Evolutionary conservation across 2,113 vertebrate genomes (phyloP), one percentile per base, ranked within the genome.

Genomic region (Theristicus caerulescens): DNA sequence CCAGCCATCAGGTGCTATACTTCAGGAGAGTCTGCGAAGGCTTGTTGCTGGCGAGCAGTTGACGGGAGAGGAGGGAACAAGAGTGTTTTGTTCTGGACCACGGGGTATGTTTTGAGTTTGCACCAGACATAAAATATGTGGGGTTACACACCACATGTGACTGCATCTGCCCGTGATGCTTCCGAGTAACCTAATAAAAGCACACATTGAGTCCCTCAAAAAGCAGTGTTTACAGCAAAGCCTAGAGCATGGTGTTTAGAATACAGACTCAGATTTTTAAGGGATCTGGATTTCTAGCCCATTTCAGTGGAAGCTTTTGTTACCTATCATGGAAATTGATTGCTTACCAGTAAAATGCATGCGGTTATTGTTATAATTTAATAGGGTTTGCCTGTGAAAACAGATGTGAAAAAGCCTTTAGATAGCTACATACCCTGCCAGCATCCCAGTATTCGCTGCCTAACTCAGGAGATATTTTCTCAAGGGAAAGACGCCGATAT

Each of bases 331-430:
- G 40, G 72, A 72, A 90, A 92, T 36, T 49, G 65, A 67, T 80
- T 88, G 47, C 59, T 87, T 90, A 82, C 52, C 70, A 82, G 74
- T 71, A 90, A 93, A 94, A 87, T 24, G 58, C 31, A 9, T 42
- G 58, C 0, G 0, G 40, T 72, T 80, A 59, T 80, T 94, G 58
- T 88, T 88, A 80, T 20, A 40, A 31, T 82, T 88, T 76, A 87
- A 69, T 44, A 88, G 57, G 14, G n/a, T 65, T 93, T 92, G 57
- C 38, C 67, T 90, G 66, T 72, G 79, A 85, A 95, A 94, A 93
- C 79, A 82, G 82, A 73, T 77, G 84, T 81, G 49, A 47, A 83
- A 94, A 92, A 64, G 21, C 19, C 44, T 52, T 69, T 82, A 64
- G 85, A 74, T 36, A 85, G 55, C 44, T 72, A 7, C 54, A 29